These are phyloP conservation scores for Podarcis lilfordi DNA, from an alignment of 2,797 vertebrate species.

Conservation along the genomic window DNA sequence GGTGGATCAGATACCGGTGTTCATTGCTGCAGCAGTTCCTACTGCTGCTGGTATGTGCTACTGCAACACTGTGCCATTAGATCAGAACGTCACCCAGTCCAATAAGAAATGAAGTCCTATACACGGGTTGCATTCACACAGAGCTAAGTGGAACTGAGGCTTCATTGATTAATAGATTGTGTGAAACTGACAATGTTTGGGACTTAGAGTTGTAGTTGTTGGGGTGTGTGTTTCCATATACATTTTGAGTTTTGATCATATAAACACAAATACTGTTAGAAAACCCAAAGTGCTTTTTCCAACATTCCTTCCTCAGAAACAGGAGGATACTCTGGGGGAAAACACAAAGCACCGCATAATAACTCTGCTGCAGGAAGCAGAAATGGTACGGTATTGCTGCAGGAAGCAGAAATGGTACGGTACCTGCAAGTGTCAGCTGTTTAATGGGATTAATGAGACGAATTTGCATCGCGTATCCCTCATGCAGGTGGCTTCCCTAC, in stretches of 20 bases:
- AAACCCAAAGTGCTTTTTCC: not conserved
- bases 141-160: not conserved
- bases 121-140: not conserved
- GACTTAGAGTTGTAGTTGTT: not conserved
- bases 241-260: not conserved
- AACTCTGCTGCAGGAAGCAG: not conserved
- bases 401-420: not conserved
- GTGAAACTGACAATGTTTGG: not conserved
- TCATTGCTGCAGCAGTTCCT: not conserved
- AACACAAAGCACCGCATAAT: not conserved
- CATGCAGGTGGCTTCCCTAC: conserved; percentile 65
- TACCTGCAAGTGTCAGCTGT: not conserved
- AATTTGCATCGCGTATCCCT: accelerated
- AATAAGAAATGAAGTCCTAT: not conserved
- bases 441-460: conserved; percentile 46
- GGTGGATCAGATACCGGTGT: not conserved
- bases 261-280: not conserved
- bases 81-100: not conserved
- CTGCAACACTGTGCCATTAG: not conserved
- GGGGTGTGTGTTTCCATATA: not conserved
- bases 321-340: not conserved
- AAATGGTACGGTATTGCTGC: not conserved
- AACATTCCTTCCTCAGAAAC: not conserved
- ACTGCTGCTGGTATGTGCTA: not conserved
- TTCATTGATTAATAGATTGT: not conserved